These are phyloP conservation scores for Charadrius vociferus DNA, from an alignment of 2,113 vertebrate species.

Conservation along the genomic window DNA sequence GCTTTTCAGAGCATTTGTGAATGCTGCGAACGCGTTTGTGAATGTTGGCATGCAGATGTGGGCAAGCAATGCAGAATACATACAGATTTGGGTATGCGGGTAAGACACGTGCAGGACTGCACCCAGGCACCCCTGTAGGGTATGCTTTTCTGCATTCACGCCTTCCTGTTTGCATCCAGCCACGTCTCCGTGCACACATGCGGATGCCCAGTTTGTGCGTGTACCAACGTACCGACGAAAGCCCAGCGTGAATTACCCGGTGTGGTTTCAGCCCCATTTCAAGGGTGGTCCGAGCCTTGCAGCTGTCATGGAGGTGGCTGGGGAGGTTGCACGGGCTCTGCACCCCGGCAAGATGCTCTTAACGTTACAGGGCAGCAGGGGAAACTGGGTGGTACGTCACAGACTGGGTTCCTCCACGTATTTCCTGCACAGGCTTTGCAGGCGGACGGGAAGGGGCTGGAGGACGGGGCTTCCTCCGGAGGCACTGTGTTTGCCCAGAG, in stretches of 20 bases:
- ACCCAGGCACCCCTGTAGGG: too few relatives aligned
- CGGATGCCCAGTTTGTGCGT: not conserved
- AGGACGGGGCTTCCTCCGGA: not conserved
- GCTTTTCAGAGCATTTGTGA: not conserved
- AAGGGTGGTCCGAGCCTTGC: not conserved
- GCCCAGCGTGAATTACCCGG: accelerated
- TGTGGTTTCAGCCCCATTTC: not conserved
- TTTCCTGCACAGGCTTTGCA: not conserved
- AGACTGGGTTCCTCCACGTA: not conserved
- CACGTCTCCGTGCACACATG: accelerated
- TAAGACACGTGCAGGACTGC: not conserved
- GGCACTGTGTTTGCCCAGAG: not conserved
- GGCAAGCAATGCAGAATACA: not conserved
- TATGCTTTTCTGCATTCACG: not conserved
- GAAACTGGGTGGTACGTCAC: not conserved
- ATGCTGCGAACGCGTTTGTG: not conserved
- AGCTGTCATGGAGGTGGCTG: not conserved
- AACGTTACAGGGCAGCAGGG: accelerated
- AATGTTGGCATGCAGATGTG: not conserved
- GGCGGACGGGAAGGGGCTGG: not conserved
- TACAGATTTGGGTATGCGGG: not conserved
- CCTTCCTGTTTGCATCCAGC: not conserved
- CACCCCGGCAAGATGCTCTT: not conserved
- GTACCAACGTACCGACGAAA: accelerated
- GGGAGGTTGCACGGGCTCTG: not conserved